Evolutionary conservation across 2,797 vertebrate species (phyloP).

Genomic region (Sebastes matsubarae): DNA sequence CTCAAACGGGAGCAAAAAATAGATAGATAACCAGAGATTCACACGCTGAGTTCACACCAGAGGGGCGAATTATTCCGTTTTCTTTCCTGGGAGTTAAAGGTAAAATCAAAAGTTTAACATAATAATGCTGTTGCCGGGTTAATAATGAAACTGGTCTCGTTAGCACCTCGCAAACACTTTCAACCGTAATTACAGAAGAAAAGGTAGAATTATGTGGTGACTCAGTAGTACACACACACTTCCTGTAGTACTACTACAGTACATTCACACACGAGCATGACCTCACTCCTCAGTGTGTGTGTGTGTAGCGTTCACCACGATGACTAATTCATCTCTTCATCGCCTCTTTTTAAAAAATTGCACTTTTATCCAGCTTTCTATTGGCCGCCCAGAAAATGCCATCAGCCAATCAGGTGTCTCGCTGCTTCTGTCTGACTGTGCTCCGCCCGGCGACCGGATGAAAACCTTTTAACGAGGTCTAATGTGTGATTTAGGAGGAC

Average conservation of each 20-base stretch:
- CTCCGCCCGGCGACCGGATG: constrained; percentile 24
- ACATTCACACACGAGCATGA: background rate
- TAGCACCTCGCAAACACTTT: background rate
- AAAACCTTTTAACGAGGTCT: constrained; percentile 36
- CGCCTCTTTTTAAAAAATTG: constrained; percentile 17
- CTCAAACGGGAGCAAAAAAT: too few species aligned
- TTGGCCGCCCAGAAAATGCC: constrained; percentile 16
- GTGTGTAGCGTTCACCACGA: background rate
- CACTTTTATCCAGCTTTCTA: constrained; percentile 18
- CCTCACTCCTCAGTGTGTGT: background rate
- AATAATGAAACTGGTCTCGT: background rate
- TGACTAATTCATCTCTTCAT: constrained; percentile 33
- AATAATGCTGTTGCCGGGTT: too few species aligned
- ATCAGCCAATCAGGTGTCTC: constrained; percentile 17
- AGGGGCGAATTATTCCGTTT: too few species aligned
- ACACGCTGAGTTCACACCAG: too few species aligned
- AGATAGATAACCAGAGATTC: too few species aligned
- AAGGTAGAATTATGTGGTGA: background rate
- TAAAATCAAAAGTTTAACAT: too few species aligned
- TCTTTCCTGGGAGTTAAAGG: too few species aligned
- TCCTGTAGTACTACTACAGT: background rate
- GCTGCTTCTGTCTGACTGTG: background rate
- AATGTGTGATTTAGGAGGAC: constrained; percentile 29
- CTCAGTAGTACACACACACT: background rate
- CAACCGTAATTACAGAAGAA: background rate